Evolutionary conservation across 2,113 vertebrate species (phyloP), one percentile per base, ranked within the genome.

Genomic region (Capreolus pygargus): DNA sequence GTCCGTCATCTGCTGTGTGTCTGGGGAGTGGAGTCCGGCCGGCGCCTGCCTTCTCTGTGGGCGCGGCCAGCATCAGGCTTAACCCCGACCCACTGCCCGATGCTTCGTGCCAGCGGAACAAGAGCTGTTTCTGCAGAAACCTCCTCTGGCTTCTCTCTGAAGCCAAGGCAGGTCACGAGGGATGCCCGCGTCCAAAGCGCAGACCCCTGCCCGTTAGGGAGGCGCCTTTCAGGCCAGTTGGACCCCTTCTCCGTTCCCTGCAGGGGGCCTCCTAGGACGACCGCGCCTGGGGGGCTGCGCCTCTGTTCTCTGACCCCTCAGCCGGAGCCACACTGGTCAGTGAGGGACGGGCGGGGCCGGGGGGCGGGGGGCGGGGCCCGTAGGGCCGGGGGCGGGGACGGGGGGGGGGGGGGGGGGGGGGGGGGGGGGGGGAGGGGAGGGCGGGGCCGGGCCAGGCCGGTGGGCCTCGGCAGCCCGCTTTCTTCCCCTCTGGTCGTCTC

Each of bases 281-380:
- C 81, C 1, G 3, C 2, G 21, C 21, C 12, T 0, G 50, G 11
- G 30, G 12, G 19, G 19, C 50, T 13, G 30, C 2, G 6, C 50
- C 50, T 27, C 33, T 55, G 33, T 7, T 8, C 79, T n/a, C 16
- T 25, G 50, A 82, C 3, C 33, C 81, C 64, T 21, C 21, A 2
- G 21, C 81, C 13, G 19, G 47, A 54, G 81, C 9, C 33, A 1
- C 45, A 47, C 10, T 1, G 30, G 16, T 12, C 10, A 1, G 79
- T 19, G 5, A 6, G 70, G 36, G 64, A 27, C 2, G 3, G 5
- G 70, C 15, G 14, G 60, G 30, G 58, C 6, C 5, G 1, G 27
- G 7, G 12, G 11, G 52, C 16, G 52, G 52, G 54, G 54, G 54
- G 15, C 57, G 27, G 58, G 28, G 58, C 39, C 39, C 39, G 39